A percentile compares a stretch with the other conserved stretches of the same genome.
Conservation (phyloP, 2,888 invertebrate species). For the Neuroscelio doddi region DNA sequence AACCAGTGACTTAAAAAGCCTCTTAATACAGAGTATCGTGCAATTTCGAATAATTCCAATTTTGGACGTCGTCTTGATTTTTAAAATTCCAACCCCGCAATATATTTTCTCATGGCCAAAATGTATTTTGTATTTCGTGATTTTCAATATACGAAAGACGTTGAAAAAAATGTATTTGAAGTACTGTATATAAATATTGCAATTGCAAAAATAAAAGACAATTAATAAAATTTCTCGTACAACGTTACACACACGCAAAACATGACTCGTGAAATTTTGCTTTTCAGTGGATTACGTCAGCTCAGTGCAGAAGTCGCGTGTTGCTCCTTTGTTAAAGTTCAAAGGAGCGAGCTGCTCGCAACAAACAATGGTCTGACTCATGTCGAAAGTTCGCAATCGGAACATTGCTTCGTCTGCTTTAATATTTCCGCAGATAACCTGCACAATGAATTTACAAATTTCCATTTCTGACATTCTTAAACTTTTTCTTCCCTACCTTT, state of each 20-base stretch:
- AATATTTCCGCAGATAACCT: conserved; percentile 15
- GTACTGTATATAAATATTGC: no score
- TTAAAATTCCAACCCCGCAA: no score
- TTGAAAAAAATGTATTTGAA: not conserved
- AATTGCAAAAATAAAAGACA: no score
- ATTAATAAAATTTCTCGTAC: no score
- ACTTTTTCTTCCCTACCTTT: not conserved
- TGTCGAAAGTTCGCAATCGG: conserved; percentile 37
- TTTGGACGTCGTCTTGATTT: no score
- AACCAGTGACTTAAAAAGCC: no score
- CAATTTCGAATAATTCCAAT: no score
- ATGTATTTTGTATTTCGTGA: conserved; percentile 10
- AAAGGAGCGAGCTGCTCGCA: conserved; percentile 15
- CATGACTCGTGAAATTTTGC: conserved; percentile 8
- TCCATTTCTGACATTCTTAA: not conserved
- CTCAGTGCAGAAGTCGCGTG: conserved; percentile 4
- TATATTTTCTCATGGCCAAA: no score
- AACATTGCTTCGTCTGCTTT: conserved; percentile 27
- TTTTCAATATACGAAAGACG: not conserved
- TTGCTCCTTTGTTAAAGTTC: conserved; percentile 19
- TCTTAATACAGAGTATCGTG: no score
- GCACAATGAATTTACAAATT: conserved; percentile 5
- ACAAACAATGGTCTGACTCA: conserved; percentile 36
- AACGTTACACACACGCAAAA: no score
- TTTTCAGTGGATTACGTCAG: conserved; percentile 8